Percentiles rank a stretch among this genome's conserved stretches.
Conservation (phyloP, 2,888 invertebrate genomes). For the Drosophila helvetica region DNA sequence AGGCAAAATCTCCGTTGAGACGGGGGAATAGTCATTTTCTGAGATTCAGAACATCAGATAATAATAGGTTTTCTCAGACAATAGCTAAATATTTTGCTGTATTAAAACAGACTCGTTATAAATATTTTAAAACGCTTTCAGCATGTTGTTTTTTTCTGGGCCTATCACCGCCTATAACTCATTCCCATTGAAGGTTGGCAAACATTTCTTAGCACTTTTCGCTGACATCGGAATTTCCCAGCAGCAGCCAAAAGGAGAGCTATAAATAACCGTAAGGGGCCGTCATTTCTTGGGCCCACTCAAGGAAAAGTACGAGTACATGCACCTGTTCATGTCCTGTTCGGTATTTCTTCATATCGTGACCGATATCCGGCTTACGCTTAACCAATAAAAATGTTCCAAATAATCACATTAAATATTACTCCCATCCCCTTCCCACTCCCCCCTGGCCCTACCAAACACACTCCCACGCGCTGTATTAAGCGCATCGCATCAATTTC, state of each 20-base stretch:
- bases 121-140: conserved; percentile 24
- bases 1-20: too few relatives aligned
- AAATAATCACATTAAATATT: conserved; percentile 75
- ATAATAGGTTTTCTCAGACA: too few relatives aligned
- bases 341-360: conserved; percentile 37
- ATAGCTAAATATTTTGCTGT: too few relatives aligned
- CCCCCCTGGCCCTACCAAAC: conserved; percentile 19
- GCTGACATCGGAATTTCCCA: conserved; percentile 35
- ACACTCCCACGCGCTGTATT: conserved; percentile 30
- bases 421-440: conserved; percentile 17
- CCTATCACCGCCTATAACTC: conserved; percentile 35
- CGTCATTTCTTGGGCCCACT: conserved; percentile 17
- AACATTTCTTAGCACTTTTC: conserved; percentile 41
- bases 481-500: conserved; percentile 76
- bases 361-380: conserved; percentile 41
- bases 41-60: too few relatives aligned
- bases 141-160: conserved; percentile 5
- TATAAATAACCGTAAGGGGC: conserved; percentile 23
- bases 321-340: conserved; percentile 40
- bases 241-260: conserved; percentile 3
- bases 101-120: not conserved
- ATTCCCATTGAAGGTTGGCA: conserved; percentile 23
- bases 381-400: conserved; percentile 55
- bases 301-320: conserved; percentile 26
- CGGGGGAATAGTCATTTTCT: too few relatives aligned